phyloP scores from a whole-genome alignment of 2,113 vertebrate genomes.

The Bos indicus region DNA sequence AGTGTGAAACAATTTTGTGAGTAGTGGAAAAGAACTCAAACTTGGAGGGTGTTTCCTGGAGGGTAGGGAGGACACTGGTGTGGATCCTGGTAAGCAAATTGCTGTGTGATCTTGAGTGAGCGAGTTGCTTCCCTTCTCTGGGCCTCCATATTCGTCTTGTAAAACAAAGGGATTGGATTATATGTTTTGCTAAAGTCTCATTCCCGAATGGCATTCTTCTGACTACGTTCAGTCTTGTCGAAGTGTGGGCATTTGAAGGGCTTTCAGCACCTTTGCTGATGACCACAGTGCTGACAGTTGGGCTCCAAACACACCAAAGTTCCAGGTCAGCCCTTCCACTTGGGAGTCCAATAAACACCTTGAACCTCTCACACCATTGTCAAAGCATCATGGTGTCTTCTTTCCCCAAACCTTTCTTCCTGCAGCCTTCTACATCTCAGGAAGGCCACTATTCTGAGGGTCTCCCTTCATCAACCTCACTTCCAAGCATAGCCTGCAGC shows the following conservation, averaged over 20 bases:
- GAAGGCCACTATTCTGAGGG: neutral
- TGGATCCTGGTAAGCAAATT: neutral
- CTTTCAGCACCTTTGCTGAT: neutral
- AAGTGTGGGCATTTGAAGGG: neutral
- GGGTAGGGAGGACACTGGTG: neutral
- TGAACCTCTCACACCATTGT: neutral
- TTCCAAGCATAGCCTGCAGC: neutral
- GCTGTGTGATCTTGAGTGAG: neutral
- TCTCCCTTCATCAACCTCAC: neutral
- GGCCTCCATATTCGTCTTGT: neutral
- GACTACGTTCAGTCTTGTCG: neutral
- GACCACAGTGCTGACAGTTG: neutral
- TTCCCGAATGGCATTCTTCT: neutral
- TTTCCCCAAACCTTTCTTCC: neutral
- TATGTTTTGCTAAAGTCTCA: neutral
- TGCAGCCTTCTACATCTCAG: neutral
- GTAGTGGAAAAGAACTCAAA: neutral
- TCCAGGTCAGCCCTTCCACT: neutral
- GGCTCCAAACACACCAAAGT: neutral
- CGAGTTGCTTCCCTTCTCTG: neutral
- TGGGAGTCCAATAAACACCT: neutral
- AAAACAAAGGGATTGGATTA: neutral
- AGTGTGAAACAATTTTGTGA: slow-evolving; percentile 1
- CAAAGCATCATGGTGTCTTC: neutral
- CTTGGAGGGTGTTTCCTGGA: neutral